Evolutionary conservation across 2,797 vertebrate genomes (phyloP), one percentile per base, ranked within the genome.

Genomic region (Antennarius maculatus): DNA sequence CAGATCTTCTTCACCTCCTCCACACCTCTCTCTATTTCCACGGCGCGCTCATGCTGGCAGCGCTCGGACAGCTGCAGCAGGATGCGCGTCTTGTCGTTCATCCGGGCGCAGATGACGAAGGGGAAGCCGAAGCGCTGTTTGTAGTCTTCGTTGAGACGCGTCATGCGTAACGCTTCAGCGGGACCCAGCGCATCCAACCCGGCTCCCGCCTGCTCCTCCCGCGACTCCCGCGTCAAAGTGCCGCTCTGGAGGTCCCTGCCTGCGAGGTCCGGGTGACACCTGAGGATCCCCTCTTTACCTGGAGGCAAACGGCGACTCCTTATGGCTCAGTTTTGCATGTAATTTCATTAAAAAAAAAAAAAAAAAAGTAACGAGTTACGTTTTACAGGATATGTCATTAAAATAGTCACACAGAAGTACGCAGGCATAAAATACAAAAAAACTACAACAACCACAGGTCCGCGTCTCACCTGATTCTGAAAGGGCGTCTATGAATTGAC

Each of bases 1-100:
- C 92, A 88, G 43, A 96, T 95, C 83, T 94, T 95, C 81, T 94
- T 94, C 72, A 95, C 94, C 80, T 96, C 94, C n/a, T 81, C 88
- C 43, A 95, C 83, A 27, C 92, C 93, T 9, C 61, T 71, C 15
- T 34, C 71, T 55, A 90, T 86, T 83, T 97, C 95, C 47, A 23
- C 71, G 0, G 64, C 61, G 0, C 55, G 83, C 50, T 81, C 74
- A 57, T 91, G 83, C 1, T 0, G 54, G 9, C 93, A 79, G 1
- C 95, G 90, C 77, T 81, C 86, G 7, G 48, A 56, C 60, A 96
- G 87, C 79, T 93, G 90, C 3, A 16, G 76, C 6, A 88, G 52
- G 50, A 95, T 92, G 0, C 65, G 67, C 0, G 54, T 77, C 45
- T 80, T 93, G 83, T 92, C 82, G 78, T 81, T 89, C 79, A 91